Conservation (phyloP, 2,888 invertebrate species). For the Mesoligia furuncula region DNA sequence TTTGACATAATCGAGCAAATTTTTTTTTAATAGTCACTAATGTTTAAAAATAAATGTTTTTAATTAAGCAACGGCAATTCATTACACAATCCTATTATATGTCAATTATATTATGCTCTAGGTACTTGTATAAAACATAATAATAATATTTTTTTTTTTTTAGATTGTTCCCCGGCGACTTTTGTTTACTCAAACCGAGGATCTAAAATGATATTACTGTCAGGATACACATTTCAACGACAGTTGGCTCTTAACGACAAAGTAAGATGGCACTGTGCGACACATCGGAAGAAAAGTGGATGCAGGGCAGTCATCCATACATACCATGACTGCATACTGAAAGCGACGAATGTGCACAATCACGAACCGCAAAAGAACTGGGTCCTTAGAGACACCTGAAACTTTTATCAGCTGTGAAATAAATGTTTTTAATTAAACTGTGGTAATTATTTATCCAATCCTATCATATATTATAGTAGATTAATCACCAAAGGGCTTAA, state of each 20-base stretch:
- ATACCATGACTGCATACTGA: slow-evolving; percentile 11
- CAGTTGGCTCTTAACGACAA: not conserved
- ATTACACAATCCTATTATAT: not conserved
- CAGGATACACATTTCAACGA: slow-evolving; percentile 34
- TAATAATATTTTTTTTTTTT: not conserved
- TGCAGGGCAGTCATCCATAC: slow-evolving; percentile 25
- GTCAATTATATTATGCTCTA: not conserved
- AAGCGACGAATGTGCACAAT: slow-evolving; percentile 23
- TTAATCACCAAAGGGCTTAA: not conserved
- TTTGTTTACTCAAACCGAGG: slow-evolving; percentile 23
- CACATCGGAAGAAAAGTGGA: slow-evolving; percentile 4
- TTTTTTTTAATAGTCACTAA: not conserved
- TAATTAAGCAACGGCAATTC: not conserved
- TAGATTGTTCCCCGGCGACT: not conserved
- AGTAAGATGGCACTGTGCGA: slow-evolving; percentile 31
- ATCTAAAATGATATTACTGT: slow-evolving; percentile 30
- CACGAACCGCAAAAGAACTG: slow-evolving; percentile 16
- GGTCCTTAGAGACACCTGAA: not conserved
- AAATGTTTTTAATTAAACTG: not conserved
- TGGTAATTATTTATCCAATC: no score
- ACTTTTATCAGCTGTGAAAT: not conserved
- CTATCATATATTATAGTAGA: no score
- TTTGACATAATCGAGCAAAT: no score
- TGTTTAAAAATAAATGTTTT: not conserved
- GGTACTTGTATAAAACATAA: not conserved